phyloP scores from a whole-genome alignment of 2,113 vertebrate species.

The Geococcyx californianus region DNA sequence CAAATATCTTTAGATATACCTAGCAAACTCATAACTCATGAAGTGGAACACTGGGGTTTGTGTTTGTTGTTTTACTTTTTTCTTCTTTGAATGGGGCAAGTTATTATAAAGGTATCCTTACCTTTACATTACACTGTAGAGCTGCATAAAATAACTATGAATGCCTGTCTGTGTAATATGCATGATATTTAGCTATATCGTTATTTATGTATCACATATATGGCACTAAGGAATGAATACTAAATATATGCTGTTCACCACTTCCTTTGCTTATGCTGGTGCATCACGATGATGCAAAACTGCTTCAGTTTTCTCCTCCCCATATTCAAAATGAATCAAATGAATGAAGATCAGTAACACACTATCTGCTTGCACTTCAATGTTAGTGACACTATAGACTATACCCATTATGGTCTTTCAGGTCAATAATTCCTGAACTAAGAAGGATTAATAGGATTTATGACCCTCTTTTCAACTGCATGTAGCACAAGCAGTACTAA shows the following conservation, averaged over 20 bases:
- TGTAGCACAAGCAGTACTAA: conserved; percentile 72
- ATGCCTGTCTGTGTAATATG: neutral
- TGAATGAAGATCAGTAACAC: neutral
- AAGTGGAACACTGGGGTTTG: neutral
- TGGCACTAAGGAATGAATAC: neutral
- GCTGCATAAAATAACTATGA: neutral
- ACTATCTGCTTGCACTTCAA: neutral
- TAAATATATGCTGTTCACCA: neutral
- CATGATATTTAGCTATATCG: neutral
- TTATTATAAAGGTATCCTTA: neutral
- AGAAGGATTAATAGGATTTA: conserved; percentile 75
- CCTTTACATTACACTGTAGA: neutral
- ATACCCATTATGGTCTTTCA: conserved; percentile 63
- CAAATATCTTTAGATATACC: neutral
- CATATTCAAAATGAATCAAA: neutral
- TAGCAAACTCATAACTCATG: neutral
- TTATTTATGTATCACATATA: neutral
- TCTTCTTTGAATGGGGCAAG: neutral
- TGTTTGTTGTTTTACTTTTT: neutral
- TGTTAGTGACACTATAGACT: conserved; percentile 40
- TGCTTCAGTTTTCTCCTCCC: neutral
- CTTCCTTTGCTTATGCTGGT: neutral
- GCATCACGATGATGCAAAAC: neutral
- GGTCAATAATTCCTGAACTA: conserved; percentile 75
- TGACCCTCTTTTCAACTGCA: conserved; percentile 65